Evolutionary conservation across 2,888 invertebrate species (phyloP).

Genomic region (Chrysolina americana): DNA sequence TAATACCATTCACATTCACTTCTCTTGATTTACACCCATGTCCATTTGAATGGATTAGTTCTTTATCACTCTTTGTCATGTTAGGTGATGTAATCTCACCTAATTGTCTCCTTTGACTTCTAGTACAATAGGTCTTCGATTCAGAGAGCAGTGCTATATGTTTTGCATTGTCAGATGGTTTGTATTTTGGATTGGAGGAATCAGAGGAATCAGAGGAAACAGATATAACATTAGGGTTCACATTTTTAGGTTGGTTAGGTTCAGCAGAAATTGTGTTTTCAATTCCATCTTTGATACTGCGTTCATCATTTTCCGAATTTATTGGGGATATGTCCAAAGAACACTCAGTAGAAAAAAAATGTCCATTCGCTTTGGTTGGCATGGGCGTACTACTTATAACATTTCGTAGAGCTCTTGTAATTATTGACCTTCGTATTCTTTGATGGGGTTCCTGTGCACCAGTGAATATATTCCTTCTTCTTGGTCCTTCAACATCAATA

Average conservation of each 20-base stretch:
- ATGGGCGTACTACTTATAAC: slow-evolving; percentile 27
- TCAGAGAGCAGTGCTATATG: not conserved
- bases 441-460: slow-evolving; percentile 8
- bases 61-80: not conserved
- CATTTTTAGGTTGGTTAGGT: not conserved
- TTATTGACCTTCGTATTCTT: slow-evolving; percentile 22
- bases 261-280: not conserved
- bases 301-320: not conserved
- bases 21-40: not conserved
- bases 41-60: not conserved
- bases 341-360: not conserved
- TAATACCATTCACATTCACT: not conserved
- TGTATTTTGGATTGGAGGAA: not conserved
- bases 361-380: not conserved
- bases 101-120: not conserved
- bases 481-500: not conserved
- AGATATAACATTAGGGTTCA: not conserved
- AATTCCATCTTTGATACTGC: not conserved
- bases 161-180: not conserved
- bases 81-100: slow-evolving; percentile 5
- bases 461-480: slow-evolving; percentile 18
- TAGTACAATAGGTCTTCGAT: slow-evolving; percentile 6
- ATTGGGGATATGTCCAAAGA: slow-evolving; percentile 29
- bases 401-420: slow-evolving; percentile 14
- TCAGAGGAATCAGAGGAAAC: slow-evolving; percentile 18